Evolutionary conservation across 2,888 invertebrate species (phyloP).

Genomic region (Euspilapteryx auroguttella): DNA sequence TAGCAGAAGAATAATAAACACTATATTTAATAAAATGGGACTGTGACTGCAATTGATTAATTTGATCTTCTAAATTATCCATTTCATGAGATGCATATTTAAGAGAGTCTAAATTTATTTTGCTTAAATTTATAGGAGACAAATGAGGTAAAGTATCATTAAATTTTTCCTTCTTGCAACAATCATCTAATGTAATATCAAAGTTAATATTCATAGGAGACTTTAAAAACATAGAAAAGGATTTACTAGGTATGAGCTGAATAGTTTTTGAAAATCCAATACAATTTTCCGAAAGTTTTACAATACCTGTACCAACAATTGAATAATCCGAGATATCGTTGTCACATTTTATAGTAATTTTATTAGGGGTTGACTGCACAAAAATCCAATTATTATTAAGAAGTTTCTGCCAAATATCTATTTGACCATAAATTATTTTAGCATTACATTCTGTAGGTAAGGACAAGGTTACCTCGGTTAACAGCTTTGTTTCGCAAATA

Average conservation of each 20-base stretch:
- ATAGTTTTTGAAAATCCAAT: not conserved
- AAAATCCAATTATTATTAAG: not conserved
- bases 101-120: not conserved
- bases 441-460: not conserved
- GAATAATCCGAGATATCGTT: not conserved
- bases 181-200: not conserved
- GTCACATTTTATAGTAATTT: not conserved
- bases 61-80: not conserved
- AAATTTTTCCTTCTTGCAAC: not conserved
- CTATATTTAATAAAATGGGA: not conserved
- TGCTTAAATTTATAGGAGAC: not conserved
- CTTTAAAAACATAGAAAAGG: no score
- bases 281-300: not conserved
- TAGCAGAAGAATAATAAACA: not conserved
- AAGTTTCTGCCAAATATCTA: constrained; percentile 1
- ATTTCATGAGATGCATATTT: not conserved
- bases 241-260: not conserved
- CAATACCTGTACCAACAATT: not conserved
- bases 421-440: not conserved
- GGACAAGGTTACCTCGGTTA: not conserved
- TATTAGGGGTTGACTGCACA: not conserved
- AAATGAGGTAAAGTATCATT: not conserved
- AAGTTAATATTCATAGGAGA: not conserved
- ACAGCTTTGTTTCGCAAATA: not conserved
- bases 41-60: not conserved